Conservation (phyloP, 2,797 vertebrate genomes). For the Enteromius paludinosus region DNA sequence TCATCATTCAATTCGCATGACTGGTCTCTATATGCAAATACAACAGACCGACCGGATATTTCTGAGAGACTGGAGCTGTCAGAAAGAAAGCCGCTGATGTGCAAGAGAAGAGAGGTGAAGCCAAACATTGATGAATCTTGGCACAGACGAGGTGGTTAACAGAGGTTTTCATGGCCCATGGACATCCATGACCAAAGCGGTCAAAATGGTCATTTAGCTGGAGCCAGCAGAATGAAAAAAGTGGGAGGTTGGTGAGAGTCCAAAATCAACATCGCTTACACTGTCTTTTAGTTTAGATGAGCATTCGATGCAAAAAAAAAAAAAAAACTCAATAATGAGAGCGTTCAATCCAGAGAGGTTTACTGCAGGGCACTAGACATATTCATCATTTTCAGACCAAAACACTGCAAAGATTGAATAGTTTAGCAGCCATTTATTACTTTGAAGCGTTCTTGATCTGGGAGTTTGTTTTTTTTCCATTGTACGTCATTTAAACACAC, state of each 20-base stretch:
- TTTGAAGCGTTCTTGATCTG: background rate
- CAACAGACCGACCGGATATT: slow-evolving; percentile 68
- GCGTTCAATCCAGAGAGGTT: slow-evolving; percentile 35
- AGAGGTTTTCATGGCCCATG: slow-evolving; percentile 70
- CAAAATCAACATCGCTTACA: slow-evolving; percentile 77
- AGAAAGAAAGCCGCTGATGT: slow-evolving; percentile 64
- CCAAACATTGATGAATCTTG: slow-evolving; percentile 62
- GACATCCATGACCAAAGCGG: slow-evolving; percentile 66
- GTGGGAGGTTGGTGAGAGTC: slow-evolving; percentile 63
- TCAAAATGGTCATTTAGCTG: slow-evolving; percentile 77
- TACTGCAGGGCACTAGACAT: slow-evolving; percentile 24
- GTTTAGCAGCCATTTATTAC: slow-evolving; percentile 21
- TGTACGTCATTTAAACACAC: background rate
- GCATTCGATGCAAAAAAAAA: slow-evolving; percentile 71
- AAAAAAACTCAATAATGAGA: slow-evolving; percentile 71
- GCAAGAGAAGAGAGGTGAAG: slow-evolving; percentile 26
- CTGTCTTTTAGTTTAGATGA: slow-evolving; percentile 70
- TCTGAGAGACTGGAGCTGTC: slow-evolving; percentile 58
- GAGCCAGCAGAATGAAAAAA: slow-evolving; percentile 76
- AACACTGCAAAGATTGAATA: slow-evolving; percentile 24
- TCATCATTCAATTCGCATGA: slow-evolving; percentile 60
- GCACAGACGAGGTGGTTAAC: slow-evolving; percentile 64
- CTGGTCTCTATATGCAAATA: slow-evolving; percentile 37
- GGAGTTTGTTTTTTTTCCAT: background rate
- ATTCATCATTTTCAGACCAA: slow-evolving; percentile 38